Conservation (phyloP, 1,140 invertebrate genomes). For the Rhopalosiphum maidis region DNA sequence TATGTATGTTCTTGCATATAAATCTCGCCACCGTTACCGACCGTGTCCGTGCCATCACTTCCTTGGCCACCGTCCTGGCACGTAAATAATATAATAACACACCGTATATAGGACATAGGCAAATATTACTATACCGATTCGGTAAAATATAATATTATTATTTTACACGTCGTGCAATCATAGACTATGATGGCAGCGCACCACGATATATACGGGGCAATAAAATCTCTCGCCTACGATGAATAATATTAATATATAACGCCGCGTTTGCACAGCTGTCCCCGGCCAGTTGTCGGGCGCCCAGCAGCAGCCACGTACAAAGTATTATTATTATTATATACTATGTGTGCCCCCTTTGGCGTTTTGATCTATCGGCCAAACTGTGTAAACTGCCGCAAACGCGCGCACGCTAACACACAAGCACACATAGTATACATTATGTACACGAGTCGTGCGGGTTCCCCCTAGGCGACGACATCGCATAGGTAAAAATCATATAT, state of each 20-base stretch:
- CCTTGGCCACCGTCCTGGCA: not conserved
- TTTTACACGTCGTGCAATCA: not conserved
- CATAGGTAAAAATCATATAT: constrained; percentile 33
- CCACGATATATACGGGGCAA: not conserved
- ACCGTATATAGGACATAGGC: not conserved
- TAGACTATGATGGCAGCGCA: not conserved
- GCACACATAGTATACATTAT: not conserved
- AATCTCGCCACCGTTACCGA: not conserved
- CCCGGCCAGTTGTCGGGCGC: constrained; percentile 40
- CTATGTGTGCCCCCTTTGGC: constrained; percentile 37
- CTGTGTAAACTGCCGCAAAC: constrained; percentile 27
- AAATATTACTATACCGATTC: not conserved
- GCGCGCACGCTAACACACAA: not conserved
- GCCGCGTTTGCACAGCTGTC: constrained; percentile 32
- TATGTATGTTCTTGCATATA: not conserved
- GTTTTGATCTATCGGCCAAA: constrained; percentile 52
- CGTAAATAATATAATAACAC: not conserved
- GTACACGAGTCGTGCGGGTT: not conserved
- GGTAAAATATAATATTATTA: not conserved
- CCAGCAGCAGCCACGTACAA: not conserved
- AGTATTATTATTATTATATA: not conserved
- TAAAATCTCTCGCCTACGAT: constrained; percentile 3
- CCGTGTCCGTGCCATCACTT: not conserved
- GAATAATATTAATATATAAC: not conserved
- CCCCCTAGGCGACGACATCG: constrained; percentile 24